Conservation (phyloP, 2,888 invertebrate genomes). For the Pterostichus madidus region DNA sequence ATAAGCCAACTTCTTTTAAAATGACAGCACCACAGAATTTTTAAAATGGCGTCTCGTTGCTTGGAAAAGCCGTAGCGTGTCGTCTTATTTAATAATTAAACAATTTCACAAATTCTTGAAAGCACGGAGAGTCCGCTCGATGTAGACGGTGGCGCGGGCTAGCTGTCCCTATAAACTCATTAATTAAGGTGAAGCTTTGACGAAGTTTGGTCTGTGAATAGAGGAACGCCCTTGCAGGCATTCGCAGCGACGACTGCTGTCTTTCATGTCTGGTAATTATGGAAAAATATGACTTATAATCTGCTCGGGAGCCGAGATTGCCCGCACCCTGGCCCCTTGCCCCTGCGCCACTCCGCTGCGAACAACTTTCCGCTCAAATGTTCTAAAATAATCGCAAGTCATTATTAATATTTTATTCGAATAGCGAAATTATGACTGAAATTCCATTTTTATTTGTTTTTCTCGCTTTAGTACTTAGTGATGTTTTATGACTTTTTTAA, state of each 20-base stretch:
- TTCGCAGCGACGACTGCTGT: conserved; percentile 70
- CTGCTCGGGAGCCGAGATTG: conserved; percentile 57
- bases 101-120: too few species aligned
- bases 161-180: conserved; percentile 74
- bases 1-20: too few species aligned
- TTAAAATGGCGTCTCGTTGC: too few species aligned
- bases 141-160: conserved; percentile 67
- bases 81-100: too few species aligned
- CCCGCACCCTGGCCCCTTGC: conserved; percentile 36
- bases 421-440: conserved; percentile 33
- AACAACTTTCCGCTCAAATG: conserved; percentile 57
- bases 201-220: conserved; percentile 72
- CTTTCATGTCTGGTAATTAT: conserved; percentile 71
- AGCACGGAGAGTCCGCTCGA: conserved; percentile 66
- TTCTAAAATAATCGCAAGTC: conserved; percentile 62
- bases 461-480: background rate
- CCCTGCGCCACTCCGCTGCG: background rate
- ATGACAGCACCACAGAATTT: too few species aligned
- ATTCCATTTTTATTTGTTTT: conserved; percentile 40
- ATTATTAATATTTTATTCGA: conserved; percentile 66
- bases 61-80: too few species aligned
- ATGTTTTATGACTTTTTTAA: too few species aligned
- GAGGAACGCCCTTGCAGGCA: conserved; percentile 69
- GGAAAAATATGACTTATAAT: conserved; percentile 69
- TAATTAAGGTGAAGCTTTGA: conserved; percentile 74